phyloP scores from a whole-genome alignment of 2,797 vertebrate species.

The Malurus leucopterus region DNA sequence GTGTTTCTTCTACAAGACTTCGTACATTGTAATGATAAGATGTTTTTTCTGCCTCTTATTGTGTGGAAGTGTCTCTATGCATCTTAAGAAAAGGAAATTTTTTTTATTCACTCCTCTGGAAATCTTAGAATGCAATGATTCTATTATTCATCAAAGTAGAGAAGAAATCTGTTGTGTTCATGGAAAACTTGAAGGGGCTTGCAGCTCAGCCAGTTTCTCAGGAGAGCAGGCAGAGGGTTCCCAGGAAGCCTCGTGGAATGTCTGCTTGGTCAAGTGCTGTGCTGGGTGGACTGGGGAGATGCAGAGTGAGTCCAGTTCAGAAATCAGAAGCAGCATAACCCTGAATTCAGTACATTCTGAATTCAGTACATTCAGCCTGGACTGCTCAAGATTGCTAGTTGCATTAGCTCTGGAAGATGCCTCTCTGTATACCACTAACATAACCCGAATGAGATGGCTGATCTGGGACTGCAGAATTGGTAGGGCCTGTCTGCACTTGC shows the following conservation, averaged over 20 bases:
- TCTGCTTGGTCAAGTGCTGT: neutral
- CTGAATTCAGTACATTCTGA: neutral
- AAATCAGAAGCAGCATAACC: neutral
- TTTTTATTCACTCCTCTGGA: neutral
- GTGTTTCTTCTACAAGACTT: neutral
- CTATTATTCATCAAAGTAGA: neutral
- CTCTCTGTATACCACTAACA: accelerated
- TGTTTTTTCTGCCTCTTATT: neutral
- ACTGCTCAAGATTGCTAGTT: neutral
- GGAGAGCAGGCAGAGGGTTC: neutral
- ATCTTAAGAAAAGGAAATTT: neutral
- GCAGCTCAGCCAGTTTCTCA: neutral
- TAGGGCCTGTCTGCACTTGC: neutral
- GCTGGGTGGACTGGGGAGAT: neutral
- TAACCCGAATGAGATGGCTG: neutral
- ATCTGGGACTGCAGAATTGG: neutral
- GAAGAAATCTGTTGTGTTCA: neutral
- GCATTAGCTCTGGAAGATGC: neutral
- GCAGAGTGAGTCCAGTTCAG: neutral
- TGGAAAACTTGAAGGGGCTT: neutral
- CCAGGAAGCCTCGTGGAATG: neutral
- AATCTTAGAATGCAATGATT: neutral
- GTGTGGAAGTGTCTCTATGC: neutral
- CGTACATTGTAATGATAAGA: neutral
- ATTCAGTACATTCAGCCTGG: neutral